Conservation (phyloP, 2,113 vertebrate genomes). For the Ibidorhyncha struthersii region DNA sequence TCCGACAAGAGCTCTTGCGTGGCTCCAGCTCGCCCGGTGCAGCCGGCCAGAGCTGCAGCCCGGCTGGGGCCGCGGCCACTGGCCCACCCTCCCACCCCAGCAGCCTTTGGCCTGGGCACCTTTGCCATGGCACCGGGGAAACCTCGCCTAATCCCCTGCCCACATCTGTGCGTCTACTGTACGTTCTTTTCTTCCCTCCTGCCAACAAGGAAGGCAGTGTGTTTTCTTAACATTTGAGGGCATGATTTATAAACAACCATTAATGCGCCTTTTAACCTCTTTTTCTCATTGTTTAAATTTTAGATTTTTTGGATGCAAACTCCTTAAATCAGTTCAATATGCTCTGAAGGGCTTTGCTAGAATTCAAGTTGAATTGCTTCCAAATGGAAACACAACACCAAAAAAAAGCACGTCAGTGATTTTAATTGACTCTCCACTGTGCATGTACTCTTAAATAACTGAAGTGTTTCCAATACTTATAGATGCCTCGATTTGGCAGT, state of each 20-base stretch:
- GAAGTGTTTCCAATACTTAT: background rate
- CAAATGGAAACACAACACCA: slow-evolving; percentile 24
- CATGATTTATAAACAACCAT: slow-evolving; percentile 27
- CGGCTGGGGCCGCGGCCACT: background rate
- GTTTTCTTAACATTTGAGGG: slow-evolving; percentile 59
- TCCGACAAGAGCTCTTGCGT: accelerated
- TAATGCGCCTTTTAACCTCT: slow-evolving; percentile 25
- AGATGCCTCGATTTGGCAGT: background rate
- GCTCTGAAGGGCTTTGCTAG: slow-evolving; percentile 17
- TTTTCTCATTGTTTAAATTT: slow-evolving; percentile 56
- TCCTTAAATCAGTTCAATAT: slow-evolving; percentile 63
- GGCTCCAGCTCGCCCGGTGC: accelerated
- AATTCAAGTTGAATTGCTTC: slow-evolving; percentile 45
- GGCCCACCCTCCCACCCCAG: accelerated
- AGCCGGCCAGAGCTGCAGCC: background rate
- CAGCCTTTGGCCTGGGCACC: background rate
- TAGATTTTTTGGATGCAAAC: slow-evolving; percentile 44
- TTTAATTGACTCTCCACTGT: slow-evolving; percentile 31
- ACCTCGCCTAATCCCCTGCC: background rate
- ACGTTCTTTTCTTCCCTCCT: background rate
- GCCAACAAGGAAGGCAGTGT: background rate
- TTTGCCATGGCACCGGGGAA: background rate
- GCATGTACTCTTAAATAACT: background rate
- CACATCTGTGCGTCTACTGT: background rate
- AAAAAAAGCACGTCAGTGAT: background rate